A percentile compares a stretch with the other conserved stretches of the same genome.
Conservation (phyloP, 1,140 invertebrate species). For the Drosophila suzukii region DNA sequence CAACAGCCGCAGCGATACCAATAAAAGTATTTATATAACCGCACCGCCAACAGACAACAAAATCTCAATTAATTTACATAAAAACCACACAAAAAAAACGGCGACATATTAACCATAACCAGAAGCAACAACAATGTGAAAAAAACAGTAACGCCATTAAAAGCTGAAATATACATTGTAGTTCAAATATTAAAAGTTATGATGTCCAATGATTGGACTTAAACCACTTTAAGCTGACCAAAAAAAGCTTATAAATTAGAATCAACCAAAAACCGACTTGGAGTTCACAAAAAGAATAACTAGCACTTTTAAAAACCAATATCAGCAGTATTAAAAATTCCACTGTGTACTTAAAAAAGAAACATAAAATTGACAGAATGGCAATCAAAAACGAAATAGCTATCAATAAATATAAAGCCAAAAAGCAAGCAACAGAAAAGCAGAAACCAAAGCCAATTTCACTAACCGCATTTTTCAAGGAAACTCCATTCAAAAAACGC, state of each 20-base stretch:
- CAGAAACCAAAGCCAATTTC: background rate
- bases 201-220: background rate
- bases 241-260: no score
- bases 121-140: slow-evolving; percentile 3
- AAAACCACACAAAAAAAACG: slow-evolving; percentile 21
- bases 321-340: background rate
- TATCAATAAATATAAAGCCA: background rate
- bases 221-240: no score
- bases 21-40: slow-evolving; percentile 30
- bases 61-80: slow-evolving; percentile 35
- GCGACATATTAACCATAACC: slow-evolving; percentile 13
- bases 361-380: background rate
- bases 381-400: background rate
- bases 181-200: background rate
- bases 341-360: background rate
- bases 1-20: slow-evolving; percentile 14
- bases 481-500: background rate
- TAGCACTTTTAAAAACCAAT: no score
- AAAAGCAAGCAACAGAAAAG: background rate
- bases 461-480: slow-evolving; percentile 1
- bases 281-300: no score
- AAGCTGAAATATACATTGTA: background rate
- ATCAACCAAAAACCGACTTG: no score
- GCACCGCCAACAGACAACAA: slow-evolving; percentile 10
- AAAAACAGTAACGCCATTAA: background rate